Evolutionary conservation across 1,140 invertebrate genomes (phyloP).

Genomic region (Drosophila orena): DNA sequence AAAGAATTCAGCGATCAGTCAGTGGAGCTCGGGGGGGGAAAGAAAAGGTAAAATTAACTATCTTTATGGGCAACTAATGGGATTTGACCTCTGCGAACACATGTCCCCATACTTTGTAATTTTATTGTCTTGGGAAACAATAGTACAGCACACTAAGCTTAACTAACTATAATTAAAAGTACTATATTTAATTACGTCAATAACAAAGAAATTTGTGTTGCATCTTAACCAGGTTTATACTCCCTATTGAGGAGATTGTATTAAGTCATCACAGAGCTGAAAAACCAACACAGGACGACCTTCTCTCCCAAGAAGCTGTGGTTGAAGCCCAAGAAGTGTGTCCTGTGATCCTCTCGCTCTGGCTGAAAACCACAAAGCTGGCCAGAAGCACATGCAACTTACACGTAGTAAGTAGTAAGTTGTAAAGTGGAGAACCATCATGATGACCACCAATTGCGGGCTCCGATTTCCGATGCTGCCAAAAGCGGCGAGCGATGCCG

Average conservation of each 20-base stretch:
- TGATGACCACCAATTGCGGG: constrained; percentile 43
- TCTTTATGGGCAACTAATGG: constrained; percentile 9
- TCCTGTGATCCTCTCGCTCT: constrained; percentile 11
- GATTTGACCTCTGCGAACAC: not conserved
- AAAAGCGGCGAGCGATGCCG: constrained; percentile 20
- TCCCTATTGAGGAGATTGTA: not conserved
- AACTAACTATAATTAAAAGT: too few species aligned
- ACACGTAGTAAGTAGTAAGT: not conserved
- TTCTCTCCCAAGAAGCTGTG: constrained; percentile 31
- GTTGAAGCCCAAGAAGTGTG: constrained; percentile 40
- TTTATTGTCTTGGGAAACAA: not conserved
- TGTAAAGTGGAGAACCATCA: not conserved
- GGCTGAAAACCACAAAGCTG: constrained; percentile 40
- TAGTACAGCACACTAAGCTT: too few species aligned
- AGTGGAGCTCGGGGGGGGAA: not conserved
- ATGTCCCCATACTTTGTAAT: not conserved
- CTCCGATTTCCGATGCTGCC: constrained; percentile 36
- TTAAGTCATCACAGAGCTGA: constrained; percentile 5
- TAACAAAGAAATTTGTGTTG: too few species aligned
- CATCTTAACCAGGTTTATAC: too few species aligned
- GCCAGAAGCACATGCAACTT: constrained; percentile 16
- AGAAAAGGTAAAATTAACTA: not conserved
- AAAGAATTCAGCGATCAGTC: constrained; percentile 16
- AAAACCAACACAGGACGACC: constrained; percentile 13
- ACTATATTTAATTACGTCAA: too few species aligned